Evolutionary conservation across 2,113 vertebrate species (phyloP).

Genomic region (Hydrochoerus hydrochaeris): DNA sequence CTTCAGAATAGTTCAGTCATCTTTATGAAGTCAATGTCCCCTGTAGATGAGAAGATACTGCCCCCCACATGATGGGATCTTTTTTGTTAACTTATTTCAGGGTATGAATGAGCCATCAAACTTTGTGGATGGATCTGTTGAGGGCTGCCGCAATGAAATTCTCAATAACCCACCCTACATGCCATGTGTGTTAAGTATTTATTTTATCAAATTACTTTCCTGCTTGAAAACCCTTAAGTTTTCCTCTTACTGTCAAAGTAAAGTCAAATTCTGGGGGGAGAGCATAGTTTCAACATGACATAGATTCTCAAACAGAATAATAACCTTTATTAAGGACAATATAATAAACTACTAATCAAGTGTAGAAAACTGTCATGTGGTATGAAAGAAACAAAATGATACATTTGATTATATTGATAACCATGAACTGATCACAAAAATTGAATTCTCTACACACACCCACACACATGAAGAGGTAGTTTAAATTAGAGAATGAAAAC

Average conservation of each 20-base stretch:
- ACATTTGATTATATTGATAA: background rate
- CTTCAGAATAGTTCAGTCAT: background rate
- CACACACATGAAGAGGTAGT: background rate
- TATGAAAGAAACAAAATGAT: background rate
- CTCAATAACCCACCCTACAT: constrained; percentile 91
- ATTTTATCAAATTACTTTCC: background rate
- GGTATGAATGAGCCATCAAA: constrained; percentile 96
- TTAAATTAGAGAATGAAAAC: constrained; percentile 15
- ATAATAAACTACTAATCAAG: background rate
- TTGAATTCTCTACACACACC: background rate
- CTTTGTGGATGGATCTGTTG: constrained; percentile 91
- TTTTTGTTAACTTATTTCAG: constrained; percentile 82
- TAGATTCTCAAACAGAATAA: constrained; percentile 1
- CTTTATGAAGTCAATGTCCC: background rate
- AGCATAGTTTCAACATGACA: background rate
- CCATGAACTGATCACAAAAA: background rate
- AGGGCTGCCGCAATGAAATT: constrained; percentile 73
- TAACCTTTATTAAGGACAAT: background rate
- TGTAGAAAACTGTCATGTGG: background rate
- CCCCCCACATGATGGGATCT: background rate
- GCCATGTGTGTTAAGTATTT: constrained; percentile 88
- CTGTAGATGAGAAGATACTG: rapidly evolving
- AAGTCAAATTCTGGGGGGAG: background rate
- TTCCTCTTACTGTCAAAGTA: background rate
- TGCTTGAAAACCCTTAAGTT: background rate